Evolutionary conservation across 2,113 vertebrate species (phyloP), one percentile per base, ranked within the genome.

Genomic region (Tragelaphus imberbis): DNA sequence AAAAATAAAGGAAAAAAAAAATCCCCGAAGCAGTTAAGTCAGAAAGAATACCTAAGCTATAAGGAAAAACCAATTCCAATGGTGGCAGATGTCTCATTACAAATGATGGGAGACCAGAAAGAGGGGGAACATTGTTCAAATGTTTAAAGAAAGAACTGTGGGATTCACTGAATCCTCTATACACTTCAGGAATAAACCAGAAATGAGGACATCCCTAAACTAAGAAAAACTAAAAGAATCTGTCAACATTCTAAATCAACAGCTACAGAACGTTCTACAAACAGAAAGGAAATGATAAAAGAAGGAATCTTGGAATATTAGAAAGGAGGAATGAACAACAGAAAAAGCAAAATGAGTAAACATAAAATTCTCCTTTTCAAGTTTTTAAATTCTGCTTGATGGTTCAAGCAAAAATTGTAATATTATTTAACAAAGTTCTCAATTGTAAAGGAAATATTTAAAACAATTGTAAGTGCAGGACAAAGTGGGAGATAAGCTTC

Each of bases 401-500:
- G 28, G 28, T 12, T 88, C 51, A 91, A 94, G 33, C 55, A 95
- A 95, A 96, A 88, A 63, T 33, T 47, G 3, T 49, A 95, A 63
- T 28, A 84, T 25, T 86, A 33, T 85, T 47, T 88, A 30, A 61
- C 28, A 25, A 51, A 19, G 55, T 92, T 95, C 55, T 82, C 75
- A 92, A 91, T 8, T 89, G 28, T 93, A 33, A 94, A 95, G 85
- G 19, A 44, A 94, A 90, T 92, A 90, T 53, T 95, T 80, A 84
- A 33, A 56, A 86, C 40, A 84, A 79, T 55, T 51, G 1, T 53
- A 94, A 92, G 47, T n/a, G 1, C 10, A 86, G 30, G 33, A 53
- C n/a, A 91, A 79, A 96, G 30, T 53, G 30, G n/a, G 40, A 91
- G n/a, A 9, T 30, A 90, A 89, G 30, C 5, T 51, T 84, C 65